A percentile compares a stretch with the other conserved stretches of the same genome.
These are phyloP conservation scores for Macrophya annulata DNA, from an alignment of 2,888 invertebrate species.

Conservation along the genomic window DNA sequence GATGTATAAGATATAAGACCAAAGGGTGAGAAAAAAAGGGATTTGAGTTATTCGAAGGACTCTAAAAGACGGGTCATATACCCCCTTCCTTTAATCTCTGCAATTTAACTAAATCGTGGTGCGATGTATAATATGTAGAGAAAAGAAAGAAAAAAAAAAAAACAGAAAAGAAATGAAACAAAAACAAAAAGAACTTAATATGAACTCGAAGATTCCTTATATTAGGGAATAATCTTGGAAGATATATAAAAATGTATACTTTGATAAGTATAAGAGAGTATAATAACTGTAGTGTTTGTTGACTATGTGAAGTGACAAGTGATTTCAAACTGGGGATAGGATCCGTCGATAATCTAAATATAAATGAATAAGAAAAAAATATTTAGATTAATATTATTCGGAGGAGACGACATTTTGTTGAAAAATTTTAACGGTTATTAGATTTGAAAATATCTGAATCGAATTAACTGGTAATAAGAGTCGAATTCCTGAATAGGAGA, in stretches of 20 bases:
- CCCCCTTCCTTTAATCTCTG: background rate
- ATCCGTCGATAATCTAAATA: background rate
- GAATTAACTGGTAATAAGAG: background rate
- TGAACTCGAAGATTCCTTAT: conserved; percentile 43
- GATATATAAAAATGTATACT: background rate
- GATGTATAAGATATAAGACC: background rate
- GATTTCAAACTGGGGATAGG: background rate
- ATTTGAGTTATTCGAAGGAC: background rate
- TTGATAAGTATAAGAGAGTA: background rate
- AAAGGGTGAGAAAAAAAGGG: background rate
- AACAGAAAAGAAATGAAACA: conserved; percentile 55
- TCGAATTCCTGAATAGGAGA: background rate
- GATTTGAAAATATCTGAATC: background rate
- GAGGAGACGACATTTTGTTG: background rate
- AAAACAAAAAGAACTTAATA: conserved; percentile 26
- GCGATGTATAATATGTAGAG: background rate
- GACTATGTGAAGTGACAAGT: background rate
- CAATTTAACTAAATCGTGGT: background rate
- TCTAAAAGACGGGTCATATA: background rate
- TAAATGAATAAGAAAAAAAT: background rate
- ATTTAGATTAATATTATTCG: background rate
- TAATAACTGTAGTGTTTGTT: background rate
- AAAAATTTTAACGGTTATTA: background rate
- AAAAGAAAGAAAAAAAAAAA: background rate
- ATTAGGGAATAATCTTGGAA: conserved; percentile 37